Percentiles rank a stretch among this genome's conserved stretches.
Conservation (phyloP, 37 sponge, comb jelly and placozoan species). For the Diacarnus erythraeanus region DNA sequence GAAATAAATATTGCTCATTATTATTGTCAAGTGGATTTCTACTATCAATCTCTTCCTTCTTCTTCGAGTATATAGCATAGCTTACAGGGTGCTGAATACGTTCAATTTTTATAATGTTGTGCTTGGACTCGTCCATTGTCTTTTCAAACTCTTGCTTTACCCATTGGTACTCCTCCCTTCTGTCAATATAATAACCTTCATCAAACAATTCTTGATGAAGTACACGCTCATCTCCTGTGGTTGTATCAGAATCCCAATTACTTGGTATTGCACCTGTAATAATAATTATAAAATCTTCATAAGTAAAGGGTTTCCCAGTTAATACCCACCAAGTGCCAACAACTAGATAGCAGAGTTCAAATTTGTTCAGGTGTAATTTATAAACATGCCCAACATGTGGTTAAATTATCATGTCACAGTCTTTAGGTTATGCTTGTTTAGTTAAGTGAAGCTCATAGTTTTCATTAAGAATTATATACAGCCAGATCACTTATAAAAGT, state of each 20-base stretch:
- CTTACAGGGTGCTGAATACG: conserved; percentile 62
- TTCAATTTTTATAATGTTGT: conserved; percentile 53
- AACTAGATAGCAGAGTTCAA: too few species aligned
- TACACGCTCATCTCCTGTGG: not conserved
- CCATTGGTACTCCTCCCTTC: not conserved
- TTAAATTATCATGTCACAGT: too few species aligned
- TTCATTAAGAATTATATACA: too few species aligned
- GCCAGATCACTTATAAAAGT: too few species aligned
- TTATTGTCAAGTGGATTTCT: conserved; percentile 39
- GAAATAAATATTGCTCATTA: conserved; percentile 56
- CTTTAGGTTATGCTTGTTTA: too few species aligned
- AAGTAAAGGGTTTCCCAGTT: too few species aligned
- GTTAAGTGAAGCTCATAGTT: too few species aligned
- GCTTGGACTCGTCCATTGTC: conserved; percentile 18
- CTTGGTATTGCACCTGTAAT: too few species aligned
- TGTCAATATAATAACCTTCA: not conserved
- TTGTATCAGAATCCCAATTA: not conserved
- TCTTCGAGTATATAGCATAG: conserved; percentile 44
- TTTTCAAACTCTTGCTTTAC: conserved; percentile 11
- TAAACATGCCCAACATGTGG: too few species aligned
- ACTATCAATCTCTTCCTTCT: conserved; percentile 56
- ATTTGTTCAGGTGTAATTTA: too few species aligned
- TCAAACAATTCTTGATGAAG: not conserved
- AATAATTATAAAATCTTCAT: too few species aligned
- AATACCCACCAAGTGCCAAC: too few species aligned